Conservation (phyloP, 1,140 invertebrate genomes). For the Cydia fagiglandana region DNA sequence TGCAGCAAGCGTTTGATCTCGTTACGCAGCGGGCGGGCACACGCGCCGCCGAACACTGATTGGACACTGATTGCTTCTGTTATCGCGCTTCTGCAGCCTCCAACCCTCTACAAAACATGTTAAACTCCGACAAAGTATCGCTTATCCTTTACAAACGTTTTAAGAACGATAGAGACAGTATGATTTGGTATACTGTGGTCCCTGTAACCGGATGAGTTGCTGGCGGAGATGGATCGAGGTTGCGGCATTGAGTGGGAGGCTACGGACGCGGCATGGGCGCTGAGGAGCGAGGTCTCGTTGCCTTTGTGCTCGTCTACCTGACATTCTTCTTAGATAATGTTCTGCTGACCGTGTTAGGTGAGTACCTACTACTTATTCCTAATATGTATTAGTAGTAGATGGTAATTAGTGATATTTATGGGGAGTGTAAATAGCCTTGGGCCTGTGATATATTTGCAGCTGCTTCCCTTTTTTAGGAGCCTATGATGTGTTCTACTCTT, state of each 20-base stretch:
- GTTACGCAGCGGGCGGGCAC: background rate
- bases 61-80: conserved; percentile 25
- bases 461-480: too few species aligned
- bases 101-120: background rate
- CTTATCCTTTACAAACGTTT: background rate
- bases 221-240: background rate
- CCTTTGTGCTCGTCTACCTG: conserved; percentile 82
- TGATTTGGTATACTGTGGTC: background rate
- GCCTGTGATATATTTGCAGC: too few species aligned
- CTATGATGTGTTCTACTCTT: background rate
- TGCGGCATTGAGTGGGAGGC: background rate
- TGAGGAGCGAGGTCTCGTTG: conserved; percentile 17
- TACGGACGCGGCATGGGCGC: conserved; percentile 8
- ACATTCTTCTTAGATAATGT: conserved; percentile 88
- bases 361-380: conserved; percentile 63
- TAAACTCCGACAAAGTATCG: background rate
- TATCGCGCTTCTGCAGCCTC: conserved; percentile 22
- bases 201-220: background rate
- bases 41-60: conserved; percentile 5
- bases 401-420: too few species aligned
- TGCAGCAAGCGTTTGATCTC: conserved; percentile 4
- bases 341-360: conserved; percentile 88
- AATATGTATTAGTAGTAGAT: background rate
- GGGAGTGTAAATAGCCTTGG: too few species aligned
- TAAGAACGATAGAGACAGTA: background rate